Conservation (phyloP, 2,797 vertebrate species). For the Coccyzus lansbergi region DNA sequence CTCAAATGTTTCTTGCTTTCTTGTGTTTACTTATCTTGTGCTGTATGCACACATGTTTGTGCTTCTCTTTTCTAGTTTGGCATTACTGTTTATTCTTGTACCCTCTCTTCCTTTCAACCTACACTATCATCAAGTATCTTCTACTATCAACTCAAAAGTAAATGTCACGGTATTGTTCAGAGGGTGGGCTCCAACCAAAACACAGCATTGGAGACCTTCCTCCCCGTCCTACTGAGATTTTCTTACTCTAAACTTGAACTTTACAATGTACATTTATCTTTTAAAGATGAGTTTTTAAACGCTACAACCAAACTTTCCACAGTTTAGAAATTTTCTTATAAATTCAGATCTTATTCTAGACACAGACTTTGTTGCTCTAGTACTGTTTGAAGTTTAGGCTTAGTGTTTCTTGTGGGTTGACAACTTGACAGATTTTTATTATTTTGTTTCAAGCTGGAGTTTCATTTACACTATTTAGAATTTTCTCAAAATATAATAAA, state of each 20-base stretch:
- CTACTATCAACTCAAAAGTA: background rate
- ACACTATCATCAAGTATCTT: background rate
- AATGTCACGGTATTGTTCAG: background rate
- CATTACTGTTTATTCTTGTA: background rate
- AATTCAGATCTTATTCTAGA: background rate
- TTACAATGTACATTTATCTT: background rate
- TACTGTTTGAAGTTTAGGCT: background rate
- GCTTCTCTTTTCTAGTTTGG: background rate
- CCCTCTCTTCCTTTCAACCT: background rate
- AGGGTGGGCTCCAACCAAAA: background rate
- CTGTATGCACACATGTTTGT: background rate
- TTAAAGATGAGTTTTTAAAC: background rate
- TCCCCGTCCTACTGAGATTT: background rate
- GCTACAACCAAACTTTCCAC: background rate
- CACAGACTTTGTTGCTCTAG: background rate
- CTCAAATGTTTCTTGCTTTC: background rate
- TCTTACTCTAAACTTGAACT: background rate
- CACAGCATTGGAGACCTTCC: background rate
- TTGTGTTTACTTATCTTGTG: background rate
- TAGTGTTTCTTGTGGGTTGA: background rate
- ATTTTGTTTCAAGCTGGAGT: slow-evolving; percentile 41
- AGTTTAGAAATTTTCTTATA: background rate
- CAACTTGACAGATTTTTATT: background rate
- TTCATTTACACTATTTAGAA: slow-evolving; percentile 48
- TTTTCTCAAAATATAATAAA: slow-evolving; percentile 47